phyloP scores from a whole-genome alignment of 2,113 vertebrate genomes.

The Dipodomys stephensi region DNA sequence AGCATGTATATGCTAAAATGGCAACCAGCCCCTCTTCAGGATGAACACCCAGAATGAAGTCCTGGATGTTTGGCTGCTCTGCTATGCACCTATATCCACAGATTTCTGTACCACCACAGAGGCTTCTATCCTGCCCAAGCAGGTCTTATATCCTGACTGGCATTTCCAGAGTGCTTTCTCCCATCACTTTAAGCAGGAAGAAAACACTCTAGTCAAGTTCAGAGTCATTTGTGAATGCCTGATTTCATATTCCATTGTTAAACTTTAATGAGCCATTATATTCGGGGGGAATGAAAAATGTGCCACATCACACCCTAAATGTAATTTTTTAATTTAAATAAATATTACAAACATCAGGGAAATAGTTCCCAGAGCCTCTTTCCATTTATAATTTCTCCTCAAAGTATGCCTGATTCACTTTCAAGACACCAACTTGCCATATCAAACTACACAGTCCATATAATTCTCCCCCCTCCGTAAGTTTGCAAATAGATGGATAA shows the following conservation, averaged over 20 bases:
- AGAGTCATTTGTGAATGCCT: slow-evolving; percentile 16
- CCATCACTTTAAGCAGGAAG: not conserved
- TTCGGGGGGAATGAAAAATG: slow-evolving; percentile 17
- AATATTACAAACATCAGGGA: slow-evolving; percentile 42
- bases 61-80: not conserved
- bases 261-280: slow-evolving; percentile 16
- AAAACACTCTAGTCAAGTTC: not conserved
- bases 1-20: not conserved
- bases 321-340: slow-evolving; percentile 61
- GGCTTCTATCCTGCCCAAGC: not conserved
- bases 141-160: not conserved
- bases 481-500: slow-evolving; percentile 49
- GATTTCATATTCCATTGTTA: slow-evolving; percentile 30
- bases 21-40: not conserved
- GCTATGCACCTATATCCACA: not conserved
- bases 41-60: not conserved
- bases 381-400: not conserved
- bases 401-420: slow-evolving; percentile 19
- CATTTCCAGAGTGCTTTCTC: not conserved
- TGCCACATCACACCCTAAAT: not conserved
- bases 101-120: not conserved
- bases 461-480: slow-evolving; percentile 6
- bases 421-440: slow-evolving; percentile 13
- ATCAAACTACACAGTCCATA: not conserved
- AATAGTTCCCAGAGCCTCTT: not conserved